A percentile compares a stretch with the other conserved stretches of the same genome.
phyloP scores from a whole-genome alignment of 2,888 invertebrate species.

The Operophtera brumata region DNA sequence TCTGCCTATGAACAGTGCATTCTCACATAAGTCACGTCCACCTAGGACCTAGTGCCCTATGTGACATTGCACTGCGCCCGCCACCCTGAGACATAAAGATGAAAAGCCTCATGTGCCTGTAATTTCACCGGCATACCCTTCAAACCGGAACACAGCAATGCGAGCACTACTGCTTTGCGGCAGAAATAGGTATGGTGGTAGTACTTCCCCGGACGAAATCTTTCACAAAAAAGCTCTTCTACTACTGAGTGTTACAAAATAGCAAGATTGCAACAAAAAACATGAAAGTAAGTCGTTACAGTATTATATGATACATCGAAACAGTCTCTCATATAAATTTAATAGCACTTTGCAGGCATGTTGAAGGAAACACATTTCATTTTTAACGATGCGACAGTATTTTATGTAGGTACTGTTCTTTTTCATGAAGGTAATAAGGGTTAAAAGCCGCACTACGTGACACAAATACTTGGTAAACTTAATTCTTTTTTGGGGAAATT shows the following conservation, averaged over 20 bases:
- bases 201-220: too few species aligned
- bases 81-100: too few species aligned
- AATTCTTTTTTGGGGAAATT: constrained; percentile 13
- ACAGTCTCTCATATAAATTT: constrained; percentile 60
- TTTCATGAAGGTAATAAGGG: constrained; percentile 30
- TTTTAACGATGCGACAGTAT: constrained; percentile 60
- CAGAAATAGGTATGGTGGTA: too few species aligned
- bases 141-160: too few species aligned
- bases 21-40: too few species aligned
- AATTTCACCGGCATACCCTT: too few species aligned
- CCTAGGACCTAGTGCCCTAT: too few species aligned
- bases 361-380: constrained; percentile 63
- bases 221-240: too few species aligned
- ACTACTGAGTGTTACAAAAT: constrained; percentile 20
- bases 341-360: constrained; percentile 57
- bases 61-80: too few species aligned
- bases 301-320: constrained; percentile 60
- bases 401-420: constrained; percentile 32
- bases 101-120: too few species aligned
- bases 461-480: constrained; percentile 26
- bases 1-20: too few species aligned
- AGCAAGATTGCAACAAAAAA: constrained; percentile 38
- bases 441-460: constrained; percentile 32
- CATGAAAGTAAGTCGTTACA: constrained; percentile 61
- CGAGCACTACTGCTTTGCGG: too few species aligned